phyloP scores from a whole-genome alignment of 2,888 invertebrate genomes.

The Autographa pulchrina region DNA sequence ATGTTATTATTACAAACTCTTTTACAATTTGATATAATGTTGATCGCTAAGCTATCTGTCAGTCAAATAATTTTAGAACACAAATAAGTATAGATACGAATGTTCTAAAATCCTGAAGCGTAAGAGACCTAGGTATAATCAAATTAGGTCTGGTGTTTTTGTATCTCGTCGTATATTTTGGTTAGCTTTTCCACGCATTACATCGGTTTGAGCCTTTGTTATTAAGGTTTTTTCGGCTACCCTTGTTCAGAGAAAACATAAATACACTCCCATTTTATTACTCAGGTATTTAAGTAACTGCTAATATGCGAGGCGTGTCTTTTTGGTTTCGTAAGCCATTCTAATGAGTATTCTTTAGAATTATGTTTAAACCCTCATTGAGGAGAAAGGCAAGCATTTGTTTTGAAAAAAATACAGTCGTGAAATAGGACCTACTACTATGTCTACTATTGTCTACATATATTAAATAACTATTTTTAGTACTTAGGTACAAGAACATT shows the following conservation, averaged over 20 bases:
- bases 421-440: no score
- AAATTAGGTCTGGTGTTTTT: constrained; percentile 1
- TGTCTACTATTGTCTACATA: no score
- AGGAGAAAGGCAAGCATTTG: no score
- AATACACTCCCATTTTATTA: neutral
- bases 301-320: neutral
- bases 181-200: neutral
- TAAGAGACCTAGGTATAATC: constrained; percentile 1
- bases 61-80: neutral
- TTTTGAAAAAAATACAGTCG: no score
- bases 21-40: no score
- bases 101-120: neutral
- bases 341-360: neutral
- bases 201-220: constrained; percentile 1
- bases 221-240: constrained; percentile 4
- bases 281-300: neutral
- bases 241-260: neutral
- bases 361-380: no score
- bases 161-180: neutral
- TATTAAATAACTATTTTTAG: no score
- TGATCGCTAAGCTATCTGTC: neutral
- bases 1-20: no score
- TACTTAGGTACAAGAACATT: no score
- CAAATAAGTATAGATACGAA: no score
- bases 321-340: neutral